Conservation (phyloP, 1,140 invertebrate genomes). For the Achatina immaculata region DNA sequence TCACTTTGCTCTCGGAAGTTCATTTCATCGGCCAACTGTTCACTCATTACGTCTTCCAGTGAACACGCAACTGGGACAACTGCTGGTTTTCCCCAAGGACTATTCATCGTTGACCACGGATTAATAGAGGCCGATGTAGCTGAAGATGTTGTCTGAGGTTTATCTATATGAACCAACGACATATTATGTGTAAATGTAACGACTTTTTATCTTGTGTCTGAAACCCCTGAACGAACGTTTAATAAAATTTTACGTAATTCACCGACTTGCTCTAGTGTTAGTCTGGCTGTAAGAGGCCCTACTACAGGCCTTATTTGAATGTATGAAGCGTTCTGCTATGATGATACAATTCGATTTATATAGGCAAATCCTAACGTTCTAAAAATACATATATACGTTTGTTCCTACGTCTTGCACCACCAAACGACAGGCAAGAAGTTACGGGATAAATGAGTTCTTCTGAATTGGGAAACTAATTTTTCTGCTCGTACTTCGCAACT, state of each 20-base stretch:
- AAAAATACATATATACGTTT: neutral
- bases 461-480: too few relatives aligned
- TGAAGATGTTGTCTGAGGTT: neutral
- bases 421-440: neutral
- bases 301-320: too few relatives aligned
- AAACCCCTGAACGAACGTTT: slow-evolving; percentile 1
- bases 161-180: neutral
- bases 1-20: slow-evolving; percentile 41
- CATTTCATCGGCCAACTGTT: slow-evolving; percentile 61
- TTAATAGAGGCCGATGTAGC: slow-evolving; percentile 1
- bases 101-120: slow-evolving; percentile 23
- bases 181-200: neutral
- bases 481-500: too few relatives aligned
- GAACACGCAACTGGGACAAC: slow-evolving; percentile 45
- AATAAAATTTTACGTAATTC: too few relatives aligned
- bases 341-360: too few relatives aligned
- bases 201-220: neutral
- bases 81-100: slow-evolving; percentile 54
- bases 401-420: neutral
- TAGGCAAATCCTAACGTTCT: too few relatives aligned
- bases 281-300: too few relatives aligned
- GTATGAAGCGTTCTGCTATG: too few relatives aligned
- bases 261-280: too few relatives aligned
- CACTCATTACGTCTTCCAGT: slow-evolving; percentile 65
- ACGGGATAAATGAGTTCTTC: neutral